Conservation (phyloP, 2,113 vertebrate genomes). For the Lathamus discolor region DNA sequence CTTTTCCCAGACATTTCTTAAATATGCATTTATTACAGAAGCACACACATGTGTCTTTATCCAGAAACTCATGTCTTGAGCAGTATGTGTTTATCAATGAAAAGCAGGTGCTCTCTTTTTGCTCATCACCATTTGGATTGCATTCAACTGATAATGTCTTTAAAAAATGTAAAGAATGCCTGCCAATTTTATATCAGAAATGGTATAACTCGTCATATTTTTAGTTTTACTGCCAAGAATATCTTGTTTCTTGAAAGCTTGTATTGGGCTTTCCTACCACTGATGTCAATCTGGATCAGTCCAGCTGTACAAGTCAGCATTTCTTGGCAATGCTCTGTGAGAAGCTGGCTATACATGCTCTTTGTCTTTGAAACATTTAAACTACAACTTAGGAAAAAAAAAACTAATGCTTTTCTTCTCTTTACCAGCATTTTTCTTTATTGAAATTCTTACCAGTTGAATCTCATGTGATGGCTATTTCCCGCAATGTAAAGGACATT, state of each 20-base stretch:
- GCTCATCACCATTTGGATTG: conserved; percentile 45
- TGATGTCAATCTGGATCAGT: conserved; percentile 46
- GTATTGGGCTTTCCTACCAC: background rate
- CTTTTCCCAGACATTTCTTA: conserved; percentile 7
- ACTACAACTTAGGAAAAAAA: background rate
- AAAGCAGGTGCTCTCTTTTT: conserved; percentile 58
- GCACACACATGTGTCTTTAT: background rate
- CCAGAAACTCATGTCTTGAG: background rate
- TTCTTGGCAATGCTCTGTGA: background rate
- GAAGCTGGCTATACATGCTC: background rate
- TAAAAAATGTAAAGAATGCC: conserved; percentile 22
- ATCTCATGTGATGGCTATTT: background rate
- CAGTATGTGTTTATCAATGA: conserved; percentile 22
- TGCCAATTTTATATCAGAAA: conserved; percentile 45
- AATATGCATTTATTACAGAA: background rate
- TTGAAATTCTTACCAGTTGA: background rate
- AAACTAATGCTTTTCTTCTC: background rate
- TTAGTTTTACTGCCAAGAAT: conserved; percentile 47
- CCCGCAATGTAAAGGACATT: background rate
- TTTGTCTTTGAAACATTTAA: conserved; percentile 35
- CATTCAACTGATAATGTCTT: conserved; percentile 40
- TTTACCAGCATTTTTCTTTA: background rate
- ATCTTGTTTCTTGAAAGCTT: conserved; percentile 52
- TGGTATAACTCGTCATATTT: conserved; percentile 39
- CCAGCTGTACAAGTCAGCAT: conserved; percentile 47